These are phyloP conservation scores for Bombus ignitus DNA, from an alignment of 1,140 invertebrate species.

Conservation along the genomic window DNA sequence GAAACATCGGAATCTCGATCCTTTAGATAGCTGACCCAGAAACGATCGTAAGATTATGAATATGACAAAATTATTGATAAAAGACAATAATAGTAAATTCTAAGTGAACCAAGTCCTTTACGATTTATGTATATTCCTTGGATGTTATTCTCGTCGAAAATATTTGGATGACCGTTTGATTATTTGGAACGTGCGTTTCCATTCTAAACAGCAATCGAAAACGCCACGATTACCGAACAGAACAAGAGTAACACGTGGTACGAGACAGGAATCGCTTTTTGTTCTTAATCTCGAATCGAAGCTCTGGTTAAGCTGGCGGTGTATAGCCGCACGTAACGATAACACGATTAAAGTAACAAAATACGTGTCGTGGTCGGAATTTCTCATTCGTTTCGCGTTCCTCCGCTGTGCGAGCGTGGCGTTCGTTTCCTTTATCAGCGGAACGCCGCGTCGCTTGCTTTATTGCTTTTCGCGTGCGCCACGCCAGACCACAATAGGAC, in stretches of 20 bases:
- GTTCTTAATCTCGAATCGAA: constrained; percentile 9
- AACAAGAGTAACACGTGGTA: not conserved
- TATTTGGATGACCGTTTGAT: no score
- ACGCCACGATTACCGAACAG: not conserved
- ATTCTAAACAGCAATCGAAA: not conserved
- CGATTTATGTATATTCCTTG: no score
- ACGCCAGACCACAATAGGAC: constrained; percentile 33
- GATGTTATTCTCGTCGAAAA: no score
- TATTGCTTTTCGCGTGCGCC: constrained; percentile 41
- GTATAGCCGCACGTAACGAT: constrained; percentile 21
- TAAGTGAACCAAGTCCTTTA: no score
- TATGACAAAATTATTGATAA: no score
- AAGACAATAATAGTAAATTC: no score
- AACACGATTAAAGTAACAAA: constrained; percentile 7
- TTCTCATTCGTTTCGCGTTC: constrained; percentile 3
- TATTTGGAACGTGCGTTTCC: not conserved
- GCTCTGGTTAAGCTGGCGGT: not conserved
- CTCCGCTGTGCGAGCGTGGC: not conserved
- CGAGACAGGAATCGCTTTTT: not conserved
- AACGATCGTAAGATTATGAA: no score
- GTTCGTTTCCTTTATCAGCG: constrained; percentile 34
- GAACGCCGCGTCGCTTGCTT: not conserved
- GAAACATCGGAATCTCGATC: no score
- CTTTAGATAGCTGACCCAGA: fast-evolving
- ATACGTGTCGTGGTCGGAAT: constrained; percentile 14